Evolutionary conservation across 2,113 vertebrate genomes (phyloP).

Genomic region (Deroptyus accipitrinus): DNA sequence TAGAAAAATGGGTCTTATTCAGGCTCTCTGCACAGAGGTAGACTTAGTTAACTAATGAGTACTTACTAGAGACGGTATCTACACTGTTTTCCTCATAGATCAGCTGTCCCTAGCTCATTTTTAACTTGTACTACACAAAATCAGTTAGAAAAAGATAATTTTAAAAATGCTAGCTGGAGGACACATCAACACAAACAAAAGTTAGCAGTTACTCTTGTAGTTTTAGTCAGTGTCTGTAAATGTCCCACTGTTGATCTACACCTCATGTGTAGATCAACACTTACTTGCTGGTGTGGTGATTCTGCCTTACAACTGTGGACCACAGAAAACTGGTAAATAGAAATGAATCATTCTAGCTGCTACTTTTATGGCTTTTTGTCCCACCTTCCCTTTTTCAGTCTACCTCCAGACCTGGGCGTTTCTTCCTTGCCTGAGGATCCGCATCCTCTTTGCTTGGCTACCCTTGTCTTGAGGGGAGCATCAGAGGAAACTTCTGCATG

Average conservation of each 20-base stretch:
- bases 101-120: not conserved
- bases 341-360: not conserved
- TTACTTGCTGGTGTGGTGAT: not conserved
- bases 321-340: not conserved
- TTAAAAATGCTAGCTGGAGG: not conserved
- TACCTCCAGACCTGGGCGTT: not conserved
- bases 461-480: not conserved
- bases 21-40: not conserved
- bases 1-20: not conserved
- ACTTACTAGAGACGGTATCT: not conserved
- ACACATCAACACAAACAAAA: not conserved
- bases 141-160: not conserved
- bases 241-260: not conserved
- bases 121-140: not conserved
- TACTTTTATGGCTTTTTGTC: not conserved
- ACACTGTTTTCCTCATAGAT: not conserved
- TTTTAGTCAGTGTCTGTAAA: not conserved
- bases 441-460: not conserved
- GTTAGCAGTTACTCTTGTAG: not conserved
- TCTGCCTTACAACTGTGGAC: not conserved
- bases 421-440: not conserved
- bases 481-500: not conserved
- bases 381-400: not conserved
- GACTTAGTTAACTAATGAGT: not conserved
- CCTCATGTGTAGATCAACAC: not conserved